These are phyloP conservation scores for Phataginus tricuspis DNA, from an alignment of 2,797 vertebrate genomes.

Conservation along the genomic window DNA sequence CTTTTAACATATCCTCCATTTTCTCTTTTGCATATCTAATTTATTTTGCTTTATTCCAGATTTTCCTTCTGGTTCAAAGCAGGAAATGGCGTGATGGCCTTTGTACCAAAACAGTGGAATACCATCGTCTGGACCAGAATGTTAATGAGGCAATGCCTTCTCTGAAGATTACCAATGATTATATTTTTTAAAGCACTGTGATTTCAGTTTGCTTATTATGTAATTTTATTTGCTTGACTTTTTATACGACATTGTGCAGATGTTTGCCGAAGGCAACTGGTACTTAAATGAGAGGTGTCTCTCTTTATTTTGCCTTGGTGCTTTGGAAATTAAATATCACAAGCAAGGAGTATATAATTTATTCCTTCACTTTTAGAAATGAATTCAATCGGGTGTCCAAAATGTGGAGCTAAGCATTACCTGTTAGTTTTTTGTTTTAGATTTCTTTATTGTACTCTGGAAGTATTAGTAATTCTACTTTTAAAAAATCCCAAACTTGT, in stretches of 20 bases:
- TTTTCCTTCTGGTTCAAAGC: conserved; percentile 94
- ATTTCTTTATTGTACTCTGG: conserved; percentile 70
- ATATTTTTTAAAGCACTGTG: conserved; percentile 92
- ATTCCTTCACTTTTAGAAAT: conserved; percentile 75
- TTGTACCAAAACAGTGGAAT: conserved; percentile 94
- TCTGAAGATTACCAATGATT: conserved; percentile 96
- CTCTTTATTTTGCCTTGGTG: conserved; percentile 76
- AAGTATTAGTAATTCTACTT: conserved; percentile 75
- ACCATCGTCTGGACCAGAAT: conserved; percentile 95
- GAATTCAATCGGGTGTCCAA: conserved; percentile 75
- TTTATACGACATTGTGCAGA: conserved; percentile 81
- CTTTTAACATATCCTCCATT: not conserved
- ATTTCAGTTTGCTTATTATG: conserved; percentile 74
- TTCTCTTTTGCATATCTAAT: not conserved
- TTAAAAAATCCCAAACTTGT: conserved; percentile 68
- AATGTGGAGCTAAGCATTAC: conserved; percentile 73
- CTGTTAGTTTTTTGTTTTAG: conserved; percentile 63
- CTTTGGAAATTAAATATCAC: conserved; percentile 81
- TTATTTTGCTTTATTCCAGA: conserved; percentile 86
- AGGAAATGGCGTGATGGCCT: conserved; percentile 94
- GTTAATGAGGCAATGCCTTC: conserved; percentile 97
- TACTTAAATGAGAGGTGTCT: conserved; percentile 75
- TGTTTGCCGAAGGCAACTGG: conserved; percentile 80
- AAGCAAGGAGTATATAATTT: conserved; percentile 77
- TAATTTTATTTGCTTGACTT: conserved; percentile 84